Evolutionary conservation across 1,140 invertebrate species (phyloP).

Genomic region (Caerostris extrusa): DNA sequence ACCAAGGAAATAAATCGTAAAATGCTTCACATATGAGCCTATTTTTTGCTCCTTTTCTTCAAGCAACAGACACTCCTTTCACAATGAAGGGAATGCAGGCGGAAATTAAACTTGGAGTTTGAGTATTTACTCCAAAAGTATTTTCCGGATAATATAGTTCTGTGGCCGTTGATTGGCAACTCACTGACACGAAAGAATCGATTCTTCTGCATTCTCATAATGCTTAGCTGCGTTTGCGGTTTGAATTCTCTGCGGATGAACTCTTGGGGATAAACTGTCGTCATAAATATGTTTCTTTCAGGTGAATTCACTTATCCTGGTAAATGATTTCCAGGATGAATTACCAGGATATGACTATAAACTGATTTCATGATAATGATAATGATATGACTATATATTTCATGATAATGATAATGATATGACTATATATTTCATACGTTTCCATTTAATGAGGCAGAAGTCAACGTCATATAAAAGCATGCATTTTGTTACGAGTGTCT

Average conservation of each 20-base stretch:
- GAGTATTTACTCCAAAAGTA: constrained; percentile 20
- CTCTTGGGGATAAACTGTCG: background rate
- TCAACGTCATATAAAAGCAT: no score
- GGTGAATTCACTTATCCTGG: no score
- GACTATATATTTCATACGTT: no score
- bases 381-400: no score
- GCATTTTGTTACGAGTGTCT: no score
- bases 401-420: no score
- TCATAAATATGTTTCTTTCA: no score
- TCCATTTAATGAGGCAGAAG: no score
- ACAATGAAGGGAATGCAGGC: background rate
- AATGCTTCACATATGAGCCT: background rate
- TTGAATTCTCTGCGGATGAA: background rate
- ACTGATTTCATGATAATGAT: no score
- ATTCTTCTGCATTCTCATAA: background rate
- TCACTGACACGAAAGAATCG: background rate
- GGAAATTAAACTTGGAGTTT: constrained; percentile 14
- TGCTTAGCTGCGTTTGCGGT: background rate
- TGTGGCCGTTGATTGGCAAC: background rate
- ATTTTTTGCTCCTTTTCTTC: background rate
- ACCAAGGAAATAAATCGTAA: background rate
- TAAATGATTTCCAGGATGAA: no score
- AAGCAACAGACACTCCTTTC: background rate
- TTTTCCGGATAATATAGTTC: constrained; percentile 19
- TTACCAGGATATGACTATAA: no score